phyloP scores from a whole-genome alignment of 2,888 invertebrate species.

The Mongoloraphidia duomilia region DNA sequence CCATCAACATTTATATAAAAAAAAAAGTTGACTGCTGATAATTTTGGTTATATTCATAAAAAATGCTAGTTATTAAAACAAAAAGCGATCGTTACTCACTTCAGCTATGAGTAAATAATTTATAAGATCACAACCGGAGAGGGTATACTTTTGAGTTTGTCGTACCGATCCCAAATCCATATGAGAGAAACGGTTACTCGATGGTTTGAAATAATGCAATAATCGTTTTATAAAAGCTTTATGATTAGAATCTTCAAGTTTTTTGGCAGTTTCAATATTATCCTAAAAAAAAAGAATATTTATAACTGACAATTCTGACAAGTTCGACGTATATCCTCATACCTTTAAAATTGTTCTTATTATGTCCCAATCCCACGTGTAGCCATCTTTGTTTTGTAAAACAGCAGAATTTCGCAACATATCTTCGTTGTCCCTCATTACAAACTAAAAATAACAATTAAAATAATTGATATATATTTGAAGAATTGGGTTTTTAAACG shows the following conservation, averaged over 20 bases:
- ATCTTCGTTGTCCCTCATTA: conserved; percentile 35
- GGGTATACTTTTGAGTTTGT: conserved; percentile 45
- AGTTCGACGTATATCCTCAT: conserved; percentile 27
- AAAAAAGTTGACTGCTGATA: too few species aligned
- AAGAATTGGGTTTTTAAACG: too few species aligned
- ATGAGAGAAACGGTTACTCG: conserved; percentile 73
- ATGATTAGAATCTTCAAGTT: conserved; percentile 50
- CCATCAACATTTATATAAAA: too few species aligned
- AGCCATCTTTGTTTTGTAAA: conserved; percentile 61
- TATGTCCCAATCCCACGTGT: conserved; percentile 88
- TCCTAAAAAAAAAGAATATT: conserved; percentile 11
- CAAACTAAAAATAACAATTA: conserved; percentile 20
- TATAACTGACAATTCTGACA: background rate
- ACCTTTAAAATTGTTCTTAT: conserved; percentile 70
- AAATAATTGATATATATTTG: background rate
- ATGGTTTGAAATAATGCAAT: conserved; percentile 74
- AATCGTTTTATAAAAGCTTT: conserved; percentile 58
- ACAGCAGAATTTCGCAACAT: conserved; percentile 71
- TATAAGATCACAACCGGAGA: conserved; percentile 58
- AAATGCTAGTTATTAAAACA: background rate
- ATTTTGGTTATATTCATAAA: too few species aligned
- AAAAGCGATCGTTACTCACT: conserved; percentile 35
- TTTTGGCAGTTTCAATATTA: conserved; percentile 32
- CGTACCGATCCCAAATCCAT: conserved; percentile 52
- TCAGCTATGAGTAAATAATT: conserved; percentile 52